These are phyloP conservation scores for Myathropa florea DNA, from an alignment of 2,888 invertebrate genomes.

Conservation along the genomic window DNA sequence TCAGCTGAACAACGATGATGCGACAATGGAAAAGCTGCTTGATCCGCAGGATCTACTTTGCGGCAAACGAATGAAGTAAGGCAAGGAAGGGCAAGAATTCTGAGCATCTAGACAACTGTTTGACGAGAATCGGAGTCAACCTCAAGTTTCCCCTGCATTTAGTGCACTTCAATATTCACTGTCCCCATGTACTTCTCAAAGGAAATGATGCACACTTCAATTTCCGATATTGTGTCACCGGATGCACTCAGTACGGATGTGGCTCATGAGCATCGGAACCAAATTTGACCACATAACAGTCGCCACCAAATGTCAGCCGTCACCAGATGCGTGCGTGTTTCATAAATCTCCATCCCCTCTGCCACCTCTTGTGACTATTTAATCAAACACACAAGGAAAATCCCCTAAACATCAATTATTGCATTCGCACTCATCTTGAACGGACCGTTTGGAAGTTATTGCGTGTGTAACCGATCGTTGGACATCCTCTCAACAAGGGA, in stretches of 20 bases:
- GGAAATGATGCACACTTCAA: too few relatives aligned
- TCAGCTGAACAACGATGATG: too few relatives aligned
- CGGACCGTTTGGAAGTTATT: slow-evolving; percentile 39
- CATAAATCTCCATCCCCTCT: not conserved
- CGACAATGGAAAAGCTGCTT: too few relatives aligned
- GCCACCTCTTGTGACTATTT: not conserved
- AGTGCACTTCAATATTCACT: too few relatives aligned
- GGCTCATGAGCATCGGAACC: not conserved
- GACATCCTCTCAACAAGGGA: slow-evolving; percentile 23
- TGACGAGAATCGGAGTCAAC: too few relatives aligned
- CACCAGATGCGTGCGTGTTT: not conserved
- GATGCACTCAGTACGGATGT: not conserved
- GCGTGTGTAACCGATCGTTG: slow-evolving; percentile 50
- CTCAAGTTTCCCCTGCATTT: too few relatives aligned
- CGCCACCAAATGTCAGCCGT: not conserved
- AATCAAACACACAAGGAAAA: not conserved
- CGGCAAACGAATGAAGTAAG: too few relatives aligned
- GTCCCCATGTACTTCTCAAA: too few relatives aligned
- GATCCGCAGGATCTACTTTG: too few relatives aligned
- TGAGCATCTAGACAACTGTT: too few relatives aligned
- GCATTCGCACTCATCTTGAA: slow-evolving; percentile 31
- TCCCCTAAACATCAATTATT: slow-evolving; percentile 18
- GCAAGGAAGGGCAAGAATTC: too few relatives aligned
- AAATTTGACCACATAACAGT: not conserved
- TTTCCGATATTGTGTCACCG: not conserved